Evolutionary conservation across 2,797 vertebrate species (phyloP).

Genomic region (Rhinophrynus dorsalis): DNA sequence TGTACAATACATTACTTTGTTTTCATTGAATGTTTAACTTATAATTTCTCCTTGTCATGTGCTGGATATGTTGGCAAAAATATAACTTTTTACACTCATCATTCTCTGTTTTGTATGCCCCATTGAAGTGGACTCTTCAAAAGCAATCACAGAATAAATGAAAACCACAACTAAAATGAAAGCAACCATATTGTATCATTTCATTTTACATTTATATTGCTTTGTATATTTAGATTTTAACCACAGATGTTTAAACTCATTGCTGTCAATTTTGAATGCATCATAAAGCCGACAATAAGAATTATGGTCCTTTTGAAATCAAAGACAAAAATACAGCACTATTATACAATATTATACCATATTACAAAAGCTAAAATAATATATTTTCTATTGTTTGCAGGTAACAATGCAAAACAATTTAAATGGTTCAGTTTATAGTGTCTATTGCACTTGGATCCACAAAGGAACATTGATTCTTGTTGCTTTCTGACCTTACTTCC

Average conservation of each 20-base stretch:
- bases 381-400: no score
- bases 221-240: conserved; percentile 17
- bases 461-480: neutral
- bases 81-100: conserved; percentile 41
- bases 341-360: no score
- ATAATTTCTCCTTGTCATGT: conserved; percentile 16
- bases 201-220: neutral
- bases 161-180: conserved; percentile 22
- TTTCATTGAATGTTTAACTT: conserved; percentile 20
- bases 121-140: conserved; percentile 36
- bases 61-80: conserved; percentile 19
- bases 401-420: no score
- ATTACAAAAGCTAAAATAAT: no score
- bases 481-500: neutral
- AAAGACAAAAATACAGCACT: neutral
- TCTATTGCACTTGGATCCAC: no score
- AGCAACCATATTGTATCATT: neutral
- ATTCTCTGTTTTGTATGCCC: conserved; percentile 19
- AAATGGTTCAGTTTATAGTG: no score
- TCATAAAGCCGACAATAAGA: neutral
- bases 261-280: neutral
- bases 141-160: conserved; percentile 29
- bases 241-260: conserved; percentile 24
- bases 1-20: neutral
- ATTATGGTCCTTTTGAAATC: neutral